A percentile compares a stretch with the other conserved stretches of the same genome.
Conservation (phyloP, 2,888 invertebrate genomes). For the Agrochola macilenta region DNA sequence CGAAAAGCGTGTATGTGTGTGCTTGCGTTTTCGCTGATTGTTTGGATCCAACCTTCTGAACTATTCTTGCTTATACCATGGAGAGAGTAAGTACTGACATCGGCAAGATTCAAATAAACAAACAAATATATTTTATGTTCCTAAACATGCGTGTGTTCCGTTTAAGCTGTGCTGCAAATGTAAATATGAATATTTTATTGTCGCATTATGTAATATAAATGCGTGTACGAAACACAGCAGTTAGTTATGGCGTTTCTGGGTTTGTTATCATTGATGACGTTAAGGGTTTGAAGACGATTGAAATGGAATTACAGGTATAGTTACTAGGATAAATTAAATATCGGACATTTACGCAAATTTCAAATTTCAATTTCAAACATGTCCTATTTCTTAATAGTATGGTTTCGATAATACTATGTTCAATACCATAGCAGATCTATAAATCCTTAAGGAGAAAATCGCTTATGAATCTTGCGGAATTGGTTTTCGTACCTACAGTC, state of each 20-base stretch:
- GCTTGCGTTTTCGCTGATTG: background rate
- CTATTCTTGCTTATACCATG: background rate
- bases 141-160: slow-evolving; percentile 39
- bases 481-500: too few relatives aligned
- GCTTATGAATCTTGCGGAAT: too few relatives aligned
- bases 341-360: too few relatives aligned
- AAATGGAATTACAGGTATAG: background rate
- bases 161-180: slow-evolving; percentile 43
- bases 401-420: too few relatives aligned
- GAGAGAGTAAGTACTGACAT: slow-evolving; percentile 45
- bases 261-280: slow-evolving; percentile 19
- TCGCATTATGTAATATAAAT: slow-evolving; percentile 42
- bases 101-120: slow-evolving; percentile 53
- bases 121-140: slow-evolving; percentile 59
- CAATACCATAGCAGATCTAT: too few relatives aligned
- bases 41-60: background rate
- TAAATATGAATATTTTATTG: slow-evolving; percentile 59
- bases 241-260: slow-evolving; percentile 9
- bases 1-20: background rate
- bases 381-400: too few relatives aligned
- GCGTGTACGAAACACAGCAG: slow-evolving; percentile 15
- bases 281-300: background rate
- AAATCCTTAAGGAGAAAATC: too few relatives aligned
- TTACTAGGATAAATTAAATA: too few relatives aligned
- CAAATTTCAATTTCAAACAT: too few relatives aligned